Evolutionary conservation across 1,140 invertebrate species (phyloP), one percentile per base, ranked within the genome.

Genomic region (Habropoda laboriosa): DNA sequence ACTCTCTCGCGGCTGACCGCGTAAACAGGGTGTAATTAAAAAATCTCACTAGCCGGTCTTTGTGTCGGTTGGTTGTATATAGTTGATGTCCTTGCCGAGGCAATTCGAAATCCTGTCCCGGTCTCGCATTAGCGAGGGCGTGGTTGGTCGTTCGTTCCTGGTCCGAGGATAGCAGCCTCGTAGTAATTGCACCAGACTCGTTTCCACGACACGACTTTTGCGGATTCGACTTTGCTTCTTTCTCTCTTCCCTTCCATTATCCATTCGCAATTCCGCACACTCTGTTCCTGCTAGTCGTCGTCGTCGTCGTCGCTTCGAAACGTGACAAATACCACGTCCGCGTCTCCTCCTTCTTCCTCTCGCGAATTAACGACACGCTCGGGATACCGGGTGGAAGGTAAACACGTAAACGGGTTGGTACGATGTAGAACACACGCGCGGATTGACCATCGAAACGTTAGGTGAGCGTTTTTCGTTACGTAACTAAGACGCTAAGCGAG

Each of bases 11-110:
- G 77, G 38, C 70, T 38, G 75, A 64, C 45, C 81, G 72, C 83
- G 83, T 86, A 86, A 86, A 85, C 73, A 76, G 83, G 63, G 86
- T 74, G 86, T 75, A 87, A 87, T 83, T 82, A 87, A 87, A 86
- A 85, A 86, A 86, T 86, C 80, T 79, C 64, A 49, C 72, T 84
- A 82, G 79, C 70, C 70, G 70, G 84, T 85, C 89, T 89, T 89
- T 89, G 88, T 88, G 85, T 76, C 80, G 83, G 45, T 38, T 45
- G n/a, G 80, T 86, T 85, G 80, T 82, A 60, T 77, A 63, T 79
- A 89, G 86, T 87, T 82, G 89, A 89, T 87, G 89, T 90, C 89
- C 89, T 90, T 90, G 89, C 89, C 70, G 73, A 84, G 78, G 78
- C 87, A 88, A 90, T 90, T 90, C 89, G 83, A 89, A 86, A 88